Percentiles rank a stretch among this genome's conserved stretches.
These are phyloP conservation scores for Nasua narica DNA, from an alignment of 2,797 vertebrate genomes.

Conservation along the genomic window DNA sequence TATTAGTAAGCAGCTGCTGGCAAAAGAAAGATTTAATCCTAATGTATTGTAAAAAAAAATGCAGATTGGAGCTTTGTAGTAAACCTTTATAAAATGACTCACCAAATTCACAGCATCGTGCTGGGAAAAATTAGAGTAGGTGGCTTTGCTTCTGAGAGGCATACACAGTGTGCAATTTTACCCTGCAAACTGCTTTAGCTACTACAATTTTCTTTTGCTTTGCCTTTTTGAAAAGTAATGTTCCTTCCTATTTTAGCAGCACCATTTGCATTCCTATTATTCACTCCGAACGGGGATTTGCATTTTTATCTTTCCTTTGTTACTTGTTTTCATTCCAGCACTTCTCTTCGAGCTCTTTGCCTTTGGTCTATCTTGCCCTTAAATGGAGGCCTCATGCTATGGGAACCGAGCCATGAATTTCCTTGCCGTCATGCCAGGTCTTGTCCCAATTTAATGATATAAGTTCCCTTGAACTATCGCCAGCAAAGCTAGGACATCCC, in stretches of 20 bases:
- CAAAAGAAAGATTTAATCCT: constrained; percentile 57
- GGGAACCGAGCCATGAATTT: constrained; percentile 47
- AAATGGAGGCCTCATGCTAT: background rate
- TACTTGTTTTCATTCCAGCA: constrained; percentile 43
- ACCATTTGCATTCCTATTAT: constrained; percentile 69
- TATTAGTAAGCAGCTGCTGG: background rate
- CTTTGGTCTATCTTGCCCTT: constrained; percentile 59
- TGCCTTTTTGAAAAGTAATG: constrained; percentile 68
- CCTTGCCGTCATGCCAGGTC: background rate
- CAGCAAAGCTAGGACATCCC: constrained; percentile 56
- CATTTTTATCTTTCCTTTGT: constrained; percentile 69
- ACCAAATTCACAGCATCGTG: constrained; percentile 60
- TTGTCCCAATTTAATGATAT: constrained; percentile 34
- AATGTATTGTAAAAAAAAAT: constrained; percentile 37
- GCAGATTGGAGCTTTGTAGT: constrained; percentile 62
- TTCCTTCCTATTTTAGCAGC: constrained; percentile 49
- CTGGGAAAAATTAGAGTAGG: constrained; percentile 66
- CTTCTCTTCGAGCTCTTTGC: constrained; percentile 49
- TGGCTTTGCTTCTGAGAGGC: constrained; percentile 62
- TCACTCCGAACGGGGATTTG: constrained; percentile 43
- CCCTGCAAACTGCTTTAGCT: constrained; percentile 47
- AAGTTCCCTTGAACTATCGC: constrained; percentile 56
- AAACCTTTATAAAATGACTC: constrained; percentile 75
- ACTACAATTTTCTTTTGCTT: constrained; percentile 70
- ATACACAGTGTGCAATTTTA: constrained; percentile 71